Evolutionary conservation across 1,140 invertebrate genomes (phyloP), one percentile per base, ranked within the genome.

Genomic region (Hypothenemus hampei): DNA sequence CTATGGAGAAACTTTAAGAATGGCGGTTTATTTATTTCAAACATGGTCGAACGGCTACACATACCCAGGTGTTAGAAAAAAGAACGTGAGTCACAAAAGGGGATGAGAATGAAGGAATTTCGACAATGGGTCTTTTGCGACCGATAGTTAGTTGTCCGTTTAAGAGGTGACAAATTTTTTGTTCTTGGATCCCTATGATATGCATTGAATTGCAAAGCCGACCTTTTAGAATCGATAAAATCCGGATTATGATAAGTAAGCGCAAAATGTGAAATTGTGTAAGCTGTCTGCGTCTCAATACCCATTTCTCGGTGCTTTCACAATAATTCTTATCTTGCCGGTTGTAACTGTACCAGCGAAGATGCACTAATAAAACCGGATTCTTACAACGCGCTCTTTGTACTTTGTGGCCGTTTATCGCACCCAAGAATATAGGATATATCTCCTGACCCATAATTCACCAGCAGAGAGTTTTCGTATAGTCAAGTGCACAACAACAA

Each of bases 81-180:
- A 35, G 39, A 53, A 44, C 35, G 26, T 21, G 29, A 15, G 15
- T 29, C 11, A 51, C 37, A 41, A 51, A 51, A 51, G 48, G n/a
- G 37, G 24, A 47, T 35, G 45, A 29, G 47, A 15, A 49, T 49
- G 20, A 49, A 51, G 36, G 48, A 51, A 51, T 51, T 40, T 51
- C 48, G 48, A 51, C 36, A 51, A 51, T 51, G 21, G 48, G 26
- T 19, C 35, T 41, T 51, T 51, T 40, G 36, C 37, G 22, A 51
- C 11, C 29, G 48, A 51, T 51, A 37, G 48, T n/a, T n/a, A n/a
- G n/a, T 22, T 51, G 48, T 51, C 48, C 36, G 48, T 37, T 51
- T 51, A 51, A 51, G 48, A 41, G 22, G 48, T 23, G 48, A 51
- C 48, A 51, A 51, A 24, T 51, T 41, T 51, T 51, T 49, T 36